Evolutionary conservation across 2,888 invertebrate species (phyloP), one percentile per base, ranked within the genome.

Genomic region (Cinara cedri): DNA sequence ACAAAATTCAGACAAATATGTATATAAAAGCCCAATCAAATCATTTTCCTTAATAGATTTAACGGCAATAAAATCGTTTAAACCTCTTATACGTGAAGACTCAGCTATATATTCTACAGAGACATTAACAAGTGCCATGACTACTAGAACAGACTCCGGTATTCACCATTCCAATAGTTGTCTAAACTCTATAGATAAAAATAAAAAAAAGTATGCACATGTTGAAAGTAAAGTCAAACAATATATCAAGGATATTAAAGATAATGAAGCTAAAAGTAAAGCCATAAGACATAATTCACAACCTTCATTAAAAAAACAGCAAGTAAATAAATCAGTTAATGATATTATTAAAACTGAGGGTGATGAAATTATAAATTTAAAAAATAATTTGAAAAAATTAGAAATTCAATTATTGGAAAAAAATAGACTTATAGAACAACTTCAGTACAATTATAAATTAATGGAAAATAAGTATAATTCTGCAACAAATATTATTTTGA

Each of bases 201-300:
- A 81, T 34, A 82, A 81, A 13, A 82, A 82, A 46, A 83, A 82
- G 34, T 84, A 83, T 82, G 83, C 83, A 54, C 84, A 84, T 81
- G 82, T 84, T 76, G 82, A 83, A 80, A 84, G 84, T 81, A 84
- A 84, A 82, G 84, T 84, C 0, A 83, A 83, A 70, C 83, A 83
- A 60, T 84, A 84, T 66, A 84, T 84, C 19, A 81, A 82, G 63
- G 82, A 82, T 57, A 84, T 83, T 19, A 83, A 82, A 66, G 82
- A 83, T 21, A 72, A 81, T 62, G 82, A 82, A 75, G 80, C 81
- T 19, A 72, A 82, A 68, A 80, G 81, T 57, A 82, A 82, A 75
- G 81, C 81, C 24, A 80, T n/a, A 16, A 46, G 65, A 63, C 51
- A 63, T 16, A 60, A 21, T 68, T 76, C 66, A 68, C 78, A 78